phyloP scores from a whole-genome alignment of 2,888 invertebrate genomes.

The Ethmia dodecea region DNA sequence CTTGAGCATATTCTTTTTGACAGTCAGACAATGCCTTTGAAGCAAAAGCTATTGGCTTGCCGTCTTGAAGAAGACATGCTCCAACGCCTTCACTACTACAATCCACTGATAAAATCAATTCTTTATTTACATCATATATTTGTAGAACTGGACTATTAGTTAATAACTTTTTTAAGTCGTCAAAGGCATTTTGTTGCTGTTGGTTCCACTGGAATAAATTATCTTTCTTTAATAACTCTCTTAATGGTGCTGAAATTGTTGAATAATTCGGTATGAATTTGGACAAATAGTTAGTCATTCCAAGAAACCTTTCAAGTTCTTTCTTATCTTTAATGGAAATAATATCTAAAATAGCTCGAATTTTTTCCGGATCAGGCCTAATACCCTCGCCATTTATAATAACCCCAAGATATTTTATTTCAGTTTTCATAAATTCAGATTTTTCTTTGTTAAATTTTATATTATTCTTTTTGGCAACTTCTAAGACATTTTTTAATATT shows the following conservation, averaged over 20 bases:
- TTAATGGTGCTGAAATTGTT: not conserved
- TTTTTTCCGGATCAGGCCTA: not conserved
- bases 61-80: slow-evolving; percentile 1
- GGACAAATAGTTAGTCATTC: slow-evolving; percentile 2
- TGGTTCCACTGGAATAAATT: not conserved
- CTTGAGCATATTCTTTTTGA: slow-evolving; percentile 4
- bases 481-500: not conserved
- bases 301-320: slow-evolving; percentile 1
- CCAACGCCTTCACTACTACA: slow-evolving; percentile 1
- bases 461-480: not conserved
- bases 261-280: slow-evolving; percentile 1
- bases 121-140: not conserved
- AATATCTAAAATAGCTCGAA: not conserved
- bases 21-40: slow-evolving; percentile 1
- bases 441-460: not conserved
- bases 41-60: slow-evolving; percentile 5
- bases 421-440: not conserved
- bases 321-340: not conserved
- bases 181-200: not conserved
- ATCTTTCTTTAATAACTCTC: slow-evolving; percentile 2
- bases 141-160: not conserved
- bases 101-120: slow-evolving; percentile 4
- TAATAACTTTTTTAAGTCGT: not conserved
- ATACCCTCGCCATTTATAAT: not conserved
- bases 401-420: not conserved